Evolutionary conservation across 2,888 invertebrate genomes (phyloP), one percentile per base, ranked within the genome.

Genomic region (Drosophila diplacantha): DNA sequence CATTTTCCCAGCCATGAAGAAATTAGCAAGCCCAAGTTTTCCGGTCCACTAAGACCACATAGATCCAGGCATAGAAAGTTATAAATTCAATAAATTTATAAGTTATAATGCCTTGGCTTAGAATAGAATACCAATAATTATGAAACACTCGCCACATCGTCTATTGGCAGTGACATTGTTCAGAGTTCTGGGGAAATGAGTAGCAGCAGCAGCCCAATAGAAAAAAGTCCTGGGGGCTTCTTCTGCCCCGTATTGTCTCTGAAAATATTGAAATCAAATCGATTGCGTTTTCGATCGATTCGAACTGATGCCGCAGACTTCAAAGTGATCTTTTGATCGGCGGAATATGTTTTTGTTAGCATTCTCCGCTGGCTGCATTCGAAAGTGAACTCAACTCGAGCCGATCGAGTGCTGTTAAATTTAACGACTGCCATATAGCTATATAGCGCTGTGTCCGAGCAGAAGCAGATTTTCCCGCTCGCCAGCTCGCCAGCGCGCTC

Each of bases 261-360:
- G 49, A 65, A 64, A 56, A 44, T 47, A 64, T 65, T 64, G 49
- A 47, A 65, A 41, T 66, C 20, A 39, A 47, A 37, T 54, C 41
- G 47, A 44, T 29, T 29, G 9, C 8, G 9, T 26, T 6, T 26
- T 26, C 26, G 7, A 29, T 26, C 26, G 7, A 29, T 39, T 47
- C 18, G 1, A 16, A 43, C 18, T 29, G 59, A 37, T 24, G 34
- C 22, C 16, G 35, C n/a, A 6, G 55, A 63, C 62, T 64, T 63
- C 62, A 63, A 63, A 63, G 65, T 52, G 68, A 35, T 35, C 68
- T 59, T 66, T 66, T 52, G 65, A 68, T 63, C 65, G 68, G 68
- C 32, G 32, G 22, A 44, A 62, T 41, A 38, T 64, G 57, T 64
- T 64, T 65, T 65, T 65, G 66, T 64, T 64, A 66, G 50, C 35